Conservation (phyloP, 2,797 vertebrate genomes). For the Iguana delicatissima region DNA sequence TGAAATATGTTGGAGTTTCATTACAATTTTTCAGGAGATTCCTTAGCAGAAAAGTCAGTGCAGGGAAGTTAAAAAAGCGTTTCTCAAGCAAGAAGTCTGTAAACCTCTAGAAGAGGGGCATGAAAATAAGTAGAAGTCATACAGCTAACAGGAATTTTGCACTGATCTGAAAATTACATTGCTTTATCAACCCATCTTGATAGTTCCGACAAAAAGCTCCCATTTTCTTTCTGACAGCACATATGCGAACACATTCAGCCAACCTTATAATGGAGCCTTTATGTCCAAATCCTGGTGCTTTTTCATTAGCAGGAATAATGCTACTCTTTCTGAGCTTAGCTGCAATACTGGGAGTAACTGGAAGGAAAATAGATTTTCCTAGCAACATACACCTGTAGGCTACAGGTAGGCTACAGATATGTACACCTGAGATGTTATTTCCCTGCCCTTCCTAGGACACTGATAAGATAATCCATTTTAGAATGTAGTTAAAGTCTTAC, state of each 20-base stretch:
- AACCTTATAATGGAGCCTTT: too few relatives aligned
- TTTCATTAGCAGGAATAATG: neutral
- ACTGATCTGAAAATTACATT: neutral
- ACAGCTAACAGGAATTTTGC: neutral
- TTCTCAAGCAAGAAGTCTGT: neutral
- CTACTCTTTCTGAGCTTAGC: neutral
- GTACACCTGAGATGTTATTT: too few relatives aligned
- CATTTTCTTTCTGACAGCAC: neutral
- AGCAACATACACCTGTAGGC: too few relatives aligned
- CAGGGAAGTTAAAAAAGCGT: too few relatives aligned
- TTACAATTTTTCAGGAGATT: neutral
- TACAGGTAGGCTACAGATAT: too few relatives aligned
- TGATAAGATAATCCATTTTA: constrained; percentile 57
- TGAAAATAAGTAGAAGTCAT: neutral
- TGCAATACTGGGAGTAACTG: neutral
- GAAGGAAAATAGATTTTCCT: neutral
- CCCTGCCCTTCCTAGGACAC: neutral
- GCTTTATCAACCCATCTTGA: neutral
- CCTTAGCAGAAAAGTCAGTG: neutral
- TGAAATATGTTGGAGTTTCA: neutral
- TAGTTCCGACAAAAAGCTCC: neutral
- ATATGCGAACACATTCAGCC: neutral
- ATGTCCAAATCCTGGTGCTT: neutral
- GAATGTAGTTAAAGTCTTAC: constrained; percentile 61
- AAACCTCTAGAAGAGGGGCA: neutral